Percentiles rank a stretch among this genome's conserved stretches.
Evolutionary conservation across 37 sponge, comb jelly and placozoan species (phyloP).

Genomic region (Geodia barretti): DNA sequence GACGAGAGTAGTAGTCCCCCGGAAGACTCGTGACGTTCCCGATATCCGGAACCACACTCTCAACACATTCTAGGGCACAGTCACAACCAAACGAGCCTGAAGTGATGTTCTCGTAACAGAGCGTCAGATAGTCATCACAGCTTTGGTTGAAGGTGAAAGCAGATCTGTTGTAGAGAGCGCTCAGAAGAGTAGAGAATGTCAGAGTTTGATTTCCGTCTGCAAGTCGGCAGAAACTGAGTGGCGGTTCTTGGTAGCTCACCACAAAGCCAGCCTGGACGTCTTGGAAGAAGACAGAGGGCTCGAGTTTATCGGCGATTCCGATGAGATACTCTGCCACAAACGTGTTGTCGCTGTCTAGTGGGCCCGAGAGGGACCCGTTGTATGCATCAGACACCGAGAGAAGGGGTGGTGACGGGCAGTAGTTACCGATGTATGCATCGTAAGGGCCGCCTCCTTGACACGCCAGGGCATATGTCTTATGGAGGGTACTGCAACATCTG

Average conservation of each 20-base stretch:
- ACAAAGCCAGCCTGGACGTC: constrained; percentile 47
- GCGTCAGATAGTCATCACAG: background rate
- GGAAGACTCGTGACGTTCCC: background rate
- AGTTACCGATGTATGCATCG: background rate
- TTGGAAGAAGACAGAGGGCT: constrained; percentile 27
- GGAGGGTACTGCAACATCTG: background rate
- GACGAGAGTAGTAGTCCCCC: background rate
- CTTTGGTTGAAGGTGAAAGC: background rate
- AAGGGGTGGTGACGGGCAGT: constrained; percentile 66
- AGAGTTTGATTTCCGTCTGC: background rate
- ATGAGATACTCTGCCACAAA: constrained; percentile 71
- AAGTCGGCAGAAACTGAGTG: background rate
- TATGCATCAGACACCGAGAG: background rate
- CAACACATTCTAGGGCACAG: background rate
- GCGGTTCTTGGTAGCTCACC: constrained; percentile 8
- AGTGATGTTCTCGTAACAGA: no score
- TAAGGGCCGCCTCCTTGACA: background rate
- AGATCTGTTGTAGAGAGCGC: background rate
- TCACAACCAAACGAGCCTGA: background rate
- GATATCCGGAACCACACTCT: background rate
- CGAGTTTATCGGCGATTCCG: background rate
- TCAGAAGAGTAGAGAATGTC: background rate
- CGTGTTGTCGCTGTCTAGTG: constrained; percentile 28
- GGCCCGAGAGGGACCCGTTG: constrained; percentile 4
- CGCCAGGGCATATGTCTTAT: background rate